Conservation (phyloP, 2,113 vertebrate species). For the Castor canadensis region DNA sequence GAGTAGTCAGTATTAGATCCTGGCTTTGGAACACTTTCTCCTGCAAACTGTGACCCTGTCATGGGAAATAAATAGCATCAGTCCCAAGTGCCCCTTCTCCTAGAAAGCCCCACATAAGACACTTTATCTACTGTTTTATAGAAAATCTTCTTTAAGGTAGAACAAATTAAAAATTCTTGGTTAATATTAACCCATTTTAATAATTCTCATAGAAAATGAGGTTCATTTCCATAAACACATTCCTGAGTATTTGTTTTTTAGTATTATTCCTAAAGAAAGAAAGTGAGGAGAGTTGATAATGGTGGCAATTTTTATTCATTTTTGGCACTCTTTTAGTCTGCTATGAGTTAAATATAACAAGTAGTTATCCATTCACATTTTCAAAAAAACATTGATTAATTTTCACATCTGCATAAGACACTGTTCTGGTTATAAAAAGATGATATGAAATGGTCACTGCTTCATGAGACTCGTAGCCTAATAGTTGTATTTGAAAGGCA, state of each 20-base stretch:
- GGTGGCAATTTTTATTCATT: background rate
- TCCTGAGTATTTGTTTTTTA: background rate
- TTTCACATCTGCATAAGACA: background rate
- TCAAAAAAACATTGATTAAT: background rate
- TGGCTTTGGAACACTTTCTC: background rate
- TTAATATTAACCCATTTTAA: background rate
- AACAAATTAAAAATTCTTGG: background rate
- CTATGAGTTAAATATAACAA: slow-evolving; percentile 7
- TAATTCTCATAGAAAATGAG: background rate
- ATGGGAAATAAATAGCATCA: background rate
- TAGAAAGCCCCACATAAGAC: background rate
- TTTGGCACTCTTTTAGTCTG: background rate
- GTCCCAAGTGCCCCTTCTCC: background rate
- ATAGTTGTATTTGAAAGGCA: background rate
- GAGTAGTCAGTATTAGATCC: background rate
- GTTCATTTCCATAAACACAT: background rate
- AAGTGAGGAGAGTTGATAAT: background rate
- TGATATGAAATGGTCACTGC: background rate
- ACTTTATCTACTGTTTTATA: background rate
- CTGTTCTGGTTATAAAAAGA: background rate
- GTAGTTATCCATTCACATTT: background rate
- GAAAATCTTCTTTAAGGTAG: background rate
- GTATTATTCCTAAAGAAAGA: background rate
- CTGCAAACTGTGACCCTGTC: background rate
- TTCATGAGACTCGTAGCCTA: background rate